Evolutionary conservation across 2,888 invertebrate genomes (phyloP), one percentile per base, ranked within the genome.

Genomic region (Epistrophella euchroma): DNA sequence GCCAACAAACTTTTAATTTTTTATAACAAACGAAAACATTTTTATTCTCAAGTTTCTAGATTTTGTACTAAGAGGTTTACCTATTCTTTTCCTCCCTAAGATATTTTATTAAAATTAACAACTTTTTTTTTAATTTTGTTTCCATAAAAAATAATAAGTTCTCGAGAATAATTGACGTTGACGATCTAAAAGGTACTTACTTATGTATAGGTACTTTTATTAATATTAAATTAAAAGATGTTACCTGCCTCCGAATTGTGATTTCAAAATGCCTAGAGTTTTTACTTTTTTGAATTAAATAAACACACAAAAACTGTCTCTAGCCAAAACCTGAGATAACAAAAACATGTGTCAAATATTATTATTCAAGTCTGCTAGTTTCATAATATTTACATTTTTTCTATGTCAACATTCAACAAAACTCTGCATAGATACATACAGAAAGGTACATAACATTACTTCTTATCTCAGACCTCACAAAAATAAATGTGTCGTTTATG

Each of bases 331-430:
- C 32, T 58, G 35, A 58, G 35, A 17, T 60, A 60, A 58, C 2
- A 62, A 28, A 45, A 64, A 64, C 45, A 45, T 64, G 19, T 64
- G 45, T 64, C n/a, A 6, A 45, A 64, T 45, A 64, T 32, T 64
- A 64, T 64, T 64, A 28, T 45, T 28, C 28, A 13, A n/a, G 10
- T 45, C 17, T 32, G 4, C 32, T 32, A 19, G 19, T 47, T 66
- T 47, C 45, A 66, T 47, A 66, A 66, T 66, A 47, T 66, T 66
- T 66, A 35, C 47, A 17, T 66, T 47, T 17, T 32, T 47, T 32
- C 17, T 32, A 47, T 32, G 47, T 66, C 45, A 66, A 66, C 32
- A 66, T 32, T 66, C 45, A 66, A 66, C 32, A 66, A 66, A 66
- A 35, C 13, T 17, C 62, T 28, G n/a, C 25, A 1, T 32, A 56